Evolutionary conservation across 2,888 invertebrate genomes (phyloP), one percentile per base, ranked within the genome.

Genomic region (Microchrysa polita): DNA sequence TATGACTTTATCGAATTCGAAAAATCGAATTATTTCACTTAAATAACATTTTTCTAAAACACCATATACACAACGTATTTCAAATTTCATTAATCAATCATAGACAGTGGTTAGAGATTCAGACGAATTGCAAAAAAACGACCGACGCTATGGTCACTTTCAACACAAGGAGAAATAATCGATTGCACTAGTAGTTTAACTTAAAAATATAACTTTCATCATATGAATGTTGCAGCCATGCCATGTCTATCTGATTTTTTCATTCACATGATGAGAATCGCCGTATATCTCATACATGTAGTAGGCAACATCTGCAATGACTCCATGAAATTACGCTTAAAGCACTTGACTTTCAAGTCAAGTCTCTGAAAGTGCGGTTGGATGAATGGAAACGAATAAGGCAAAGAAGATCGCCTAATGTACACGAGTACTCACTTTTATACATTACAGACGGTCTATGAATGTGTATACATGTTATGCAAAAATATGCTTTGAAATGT

Each of bases 401-500:
- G 59, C 23, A 59, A 59, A 59, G 59, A 59, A 23, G 59, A 59
- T 59, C 10, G 59, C 23, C 22, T 59, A 5, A 10, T 59, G 59
- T 23, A 23, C 59, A 57, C 57, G 57, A 57, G 18, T n/a, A n/a
- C n/a, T n/a, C n/a, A n/a, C n/a, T n/a, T n/a, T 34, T 2, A 7
- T 34, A 34, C 27, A 7, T 34, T 34, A 7, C 27, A n/a, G n/a
- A 34, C 27, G 27, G 7, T 34, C 27, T 7, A 34, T 34, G 27
- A 34, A 7, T 34, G 7, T 34, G 27, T 34, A 34, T 34, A 34
- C 27, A 5, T 59, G 12, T 59, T 59, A 59, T 59, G 59, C 59
- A 59, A 59, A 59, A 59, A 59, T 22, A 55, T 23, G 59, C 59
- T 23, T 59, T 59, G 23, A 59, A 59, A 23, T 59, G 23, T 14